These are phyloP conservation scores for Drosophila bifasciata DNA, from an alignment of 1,140 invertebrate species.

Conservation along the genomic window DNA sequence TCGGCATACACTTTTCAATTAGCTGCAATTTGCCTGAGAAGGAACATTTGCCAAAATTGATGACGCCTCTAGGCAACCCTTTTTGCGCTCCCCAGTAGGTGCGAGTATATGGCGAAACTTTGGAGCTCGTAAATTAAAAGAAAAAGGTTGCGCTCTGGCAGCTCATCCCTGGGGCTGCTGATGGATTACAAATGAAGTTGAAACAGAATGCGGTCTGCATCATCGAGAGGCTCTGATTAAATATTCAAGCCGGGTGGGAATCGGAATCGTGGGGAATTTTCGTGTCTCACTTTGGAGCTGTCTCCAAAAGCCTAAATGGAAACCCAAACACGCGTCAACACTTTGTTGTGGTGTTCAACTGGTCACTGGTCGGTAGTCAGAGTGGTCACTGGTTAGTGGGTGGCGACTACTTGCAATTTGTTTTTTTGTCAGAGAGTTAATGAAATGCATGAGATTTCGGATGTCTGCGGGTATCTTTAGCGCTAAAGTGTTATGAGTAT, in stretches of 20 bases:
- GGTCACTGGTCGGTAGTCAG: conserved; percentile 39
- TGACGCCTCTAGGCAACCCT: conserved; percentile 49
- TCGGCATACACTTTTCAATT: conserved; percentile 72
- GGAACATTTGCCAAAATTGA: conserved; percentile 65
- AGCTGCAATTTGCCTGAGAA: conserved; percentile 65
- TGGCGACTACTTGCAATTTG: conserved; percentile 23
- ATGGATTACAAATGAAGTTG: conserved; percentile 72
- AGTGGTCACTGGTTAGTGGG: conserved; percentile 17
- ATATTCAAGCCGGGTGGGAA: conserved; percentile 63
- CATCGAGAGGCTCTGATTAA: conserved; percentile 60
- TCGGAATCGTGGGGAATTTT: conserved; percentile 49
- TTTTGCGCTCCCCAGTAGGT: conserved; percentile 13
- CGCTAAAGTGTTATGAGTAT: conserved; percentile 74
- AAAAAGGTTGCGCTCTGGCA: conserved; percentile 34
- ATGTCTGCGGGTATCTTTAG: conserved; percentile 24
- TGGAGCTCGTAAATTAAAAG: conserved; percentile 55
- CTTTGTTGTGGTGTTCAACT: conserved; percentile 45
- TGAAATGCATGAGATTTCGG: conserved; percentile 63
- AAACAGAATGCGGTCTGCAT: conserved; percentile 63
- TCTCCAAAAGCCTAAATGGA: conserved; percentile 62
- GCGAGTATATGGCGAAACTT: conserved; percentile 28
- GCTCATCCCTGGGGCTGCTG: conserved; percentile 47
- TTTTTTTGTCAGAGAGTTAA: conserved; percentile 40
- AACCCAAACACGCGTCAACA: conserved; percentile 77
- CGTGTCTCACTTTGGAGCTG: conserved; percentile 13